These are phyloP conservation scores for Gorsachius magnificus DNA, from an alignment of 2,797 vertebrate genomes.

Conservation along the genomic window DNA sequence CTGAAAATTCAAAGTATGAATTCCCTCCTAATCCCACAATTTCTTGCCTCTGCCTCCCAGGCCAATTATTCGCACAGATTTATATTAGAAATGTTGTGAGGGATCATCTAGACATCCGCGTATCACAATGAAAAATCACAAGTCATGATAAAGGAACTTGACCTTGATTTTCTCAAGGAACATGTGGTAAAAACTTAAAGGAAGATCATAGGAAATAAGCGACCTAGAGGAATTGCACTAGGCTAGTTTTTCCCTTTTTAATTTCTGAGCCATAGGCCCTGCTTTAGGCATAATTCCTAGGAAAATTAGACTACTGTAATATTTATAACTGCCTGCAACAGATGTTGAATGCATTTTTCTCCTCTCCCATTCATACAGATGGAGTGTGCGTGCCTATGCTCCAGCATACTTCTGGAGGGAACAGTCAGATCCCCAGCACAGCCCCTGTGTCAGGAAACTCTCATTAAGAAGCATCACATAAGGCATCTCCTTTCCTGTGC, in stretches of 20 bases:
- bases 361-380: background rate
- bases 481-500: background rate
- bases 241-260: background rate
- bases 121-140: background rate
- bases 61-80: background rate
- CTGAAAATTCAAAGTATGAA: background rate
- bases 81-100: background rate
- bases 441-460: background rate
- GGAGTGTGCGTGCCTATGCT: background rate
- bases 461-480: background rate
- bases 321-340: background rate
- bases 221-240: background rate
- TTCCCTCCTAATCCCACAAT: background rate
- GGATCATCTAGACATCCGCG: background rate
- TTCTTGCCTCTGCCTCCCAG: background rate
- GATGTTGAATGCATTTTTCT: slow-evolving; percentile 20
- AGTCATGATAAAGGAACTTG: background rate
- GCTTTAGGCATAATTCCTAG: slow-evolving; percentile 24
- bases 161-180: background rate
- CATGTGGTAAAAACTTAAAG: background rate
- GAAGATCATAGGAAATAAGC: background rate
- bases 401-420: background rate
- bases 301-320: background rate
- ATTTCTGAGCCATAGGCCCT: background rate
- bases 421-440: background rate